phyloP scores from a whole-genome alignment of 2,113 vertebrate genomes.

The Vulpes vulpes region DNA sequence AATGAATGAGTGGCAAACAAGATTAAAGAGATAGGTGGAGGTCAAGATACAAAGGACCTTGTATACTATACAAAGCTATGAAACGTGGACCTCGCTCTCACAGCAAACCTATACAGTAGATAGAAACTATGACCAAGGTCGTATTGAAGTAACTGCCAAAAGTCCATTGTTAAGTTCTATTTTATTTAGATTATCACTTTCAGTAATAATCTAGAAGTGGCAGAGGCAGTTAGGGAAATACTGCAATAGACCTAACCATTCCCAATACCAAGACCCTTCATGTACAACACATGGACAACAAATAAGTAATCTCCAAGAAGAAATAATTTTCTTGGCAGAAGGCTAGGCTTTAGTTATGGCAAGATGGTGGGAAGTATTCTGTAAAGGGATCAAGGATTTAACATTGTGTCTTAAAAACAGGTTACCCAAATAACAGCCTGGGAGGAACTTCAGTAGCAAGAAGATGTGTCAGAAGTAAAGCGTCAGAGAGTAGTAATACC shows the following conservation, averaged over 20 bases:
- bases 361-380: neutral
- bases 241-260: neutral
- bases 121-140: slow-evolving; percentile 2
- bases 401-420: neutral
- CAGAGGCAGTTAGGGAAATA: neutral
- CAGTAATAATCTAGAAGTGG: neutral
- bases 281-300: neutral
- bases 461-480: neutral
- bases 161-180: neutral
- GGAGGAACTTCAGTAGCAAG: neutral
- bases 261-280: neutral
- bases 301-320: neutral
- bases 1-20: neutral
- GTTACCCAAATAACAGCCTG: neutral
- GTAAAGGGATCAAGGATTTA: slow-evolving; percentile 13
- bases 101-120: neutral
- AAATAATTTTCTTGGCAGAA: slow-evolving; percentile 13
- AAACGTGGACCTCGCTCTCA: neutral
- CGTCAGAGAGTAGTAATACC: neutral
- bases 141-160: neutral
- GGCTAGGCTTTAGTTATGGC: neutral
- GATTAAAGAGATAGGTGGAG: neutral
- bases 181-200: neutral
- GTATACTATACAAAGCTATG: neutral
- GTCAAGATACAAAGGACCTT: slow-evolving; percentile 22